These are phyloP conservation scores for Meghimatium bilineatum DNA, from an alignment of 2,888 invertebrate species.

Conservation along the genomic window DNA sequence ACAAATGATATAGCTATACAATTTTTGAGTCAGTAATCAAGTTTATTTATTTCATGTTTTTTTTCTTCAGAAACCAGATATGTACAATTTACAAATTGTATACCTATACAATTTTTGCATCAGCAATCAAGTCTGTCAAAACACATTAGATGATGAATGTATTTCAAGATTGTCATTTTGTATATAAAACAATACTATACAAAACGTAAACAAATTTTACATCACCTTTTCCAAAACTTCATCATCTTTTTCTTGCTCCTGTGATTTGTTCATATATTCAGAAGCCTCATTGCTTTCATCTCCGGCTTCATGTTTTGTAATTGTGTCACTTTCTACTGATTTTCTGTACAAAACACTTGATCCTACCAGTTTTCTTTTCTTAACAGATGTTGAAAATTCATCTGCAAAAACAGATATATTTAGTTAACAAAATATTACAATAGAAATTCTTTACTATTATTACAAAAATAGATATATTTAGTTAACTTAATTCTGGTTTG, in stretches of 20 bases:
- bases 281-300: background rate
- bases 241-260: conserved; percentile 15
- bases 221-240: conserved; percentile 33
- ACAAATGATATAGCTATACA: no score
- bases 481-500: no score
- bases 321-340: background rate
- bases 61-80: no score
- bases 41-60: no score
- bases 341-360: conserved; percentile 5
- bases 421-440: background rate
- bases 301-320: conserved; percentile 13
- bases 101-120: no score
- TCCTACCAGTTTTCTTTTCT: background rate
- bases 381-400: background rate
- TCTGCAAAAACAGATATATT: conserved; percentile 5
- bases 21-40: no score
- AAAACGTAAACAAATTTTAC: background rate
- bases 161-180: no score
- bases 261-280: conserved; percentile 14
- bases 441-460: background rate
- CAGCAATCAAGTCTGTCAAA: no score
- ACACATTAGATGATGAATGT: no score
- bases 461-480: no score
- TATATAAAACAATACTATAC: no score
- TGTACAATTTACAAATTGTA: no score